Evolutionary conservation across 2,113 vertebrate genomes (phyloP).

Genomic region (Manacus vitellinus): DNA sequence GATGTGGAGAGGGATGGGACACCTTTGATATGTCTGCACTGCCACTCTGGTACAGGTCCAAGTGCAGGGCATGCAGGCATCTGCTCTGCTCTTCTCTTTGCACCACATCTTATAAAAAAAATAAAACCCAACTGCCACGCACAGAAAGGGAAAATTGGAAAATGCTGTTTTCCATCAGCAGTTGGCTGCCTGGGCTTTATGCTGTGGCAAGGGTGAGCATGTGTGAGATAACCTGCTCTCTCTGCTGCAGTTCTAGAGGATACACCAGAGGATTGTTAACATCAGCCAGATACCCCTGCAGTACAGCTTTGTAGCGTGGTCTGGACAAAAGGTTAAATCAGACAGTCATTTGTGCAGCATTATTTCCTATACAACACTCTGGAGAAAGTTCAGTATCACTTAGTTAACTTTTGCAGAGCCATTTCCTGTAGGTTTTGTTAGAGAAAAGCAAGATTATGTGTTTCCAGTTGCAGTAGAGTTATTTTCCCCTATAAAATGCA

Average conservation of each 20-base stretch:
- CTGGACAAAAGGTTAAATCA: conserved; percentile 41
- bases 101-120: not conserved
- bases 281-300: conserved; percentile 6
- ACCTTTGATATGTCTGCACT: not conserved
- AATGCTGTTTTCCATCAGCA: not conserved
- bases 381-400: conserved; percentile 58
- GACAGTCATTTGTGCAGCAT: not conserved
- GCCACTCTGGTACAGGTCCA: not conserved
- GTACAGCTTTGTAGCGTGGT: not conserved
- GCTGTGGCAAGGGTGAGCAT: not conserved
- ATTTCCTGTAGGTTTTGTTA: conserved; percentile 52
- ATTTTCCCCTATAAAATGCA: conserved; percentile 20
- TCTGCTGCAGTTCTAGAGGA: not conserved
- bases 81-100: not conserved
- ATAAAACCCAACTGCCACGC: not conserved
- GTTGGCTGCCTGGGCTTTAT: not conserved
- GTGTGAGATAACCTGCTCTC: conserved; percentile 30
- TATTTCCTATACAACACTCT: conserved; percentile 26
- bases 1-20: not conserved
- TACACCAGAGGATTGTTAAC: conserved; percentile 25
- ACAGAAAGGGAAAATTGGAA: not conserved
- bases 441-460: conserved; percentile 13
- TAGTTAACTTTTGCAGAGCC: conserved; percentile 48
- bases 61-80: not conserved
- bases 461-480: conserved; percentile 23